Conservation (phyloP, 2,888 invertebrate genomes). For the Parthenolecanium corni region DNA sequence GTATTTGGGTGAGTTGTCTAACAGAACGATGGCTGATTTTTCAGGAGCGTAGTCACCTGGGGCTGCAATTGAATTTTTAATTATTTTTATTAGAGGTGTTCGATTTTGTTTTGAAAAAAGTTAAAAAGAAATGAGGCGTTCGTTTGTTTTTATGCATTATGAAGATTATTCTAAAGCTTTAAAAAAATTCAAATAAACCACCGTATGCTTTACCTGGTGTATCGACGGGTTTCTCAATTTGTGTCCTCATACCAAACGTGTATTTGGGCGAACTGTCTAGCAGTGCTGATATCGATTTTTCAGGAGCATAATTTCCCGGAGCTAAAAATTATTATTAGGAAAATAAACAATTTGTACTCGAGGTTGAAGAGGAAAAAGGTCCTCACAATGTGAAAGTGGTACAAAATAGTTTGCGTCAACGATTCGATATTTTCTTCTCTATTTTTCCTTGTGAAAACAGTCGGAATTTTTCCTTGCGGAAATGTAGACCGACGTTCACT, state of each 20-base stretch:
- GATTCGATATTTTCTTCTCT: no score
- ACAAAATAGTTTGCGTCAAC: no score
- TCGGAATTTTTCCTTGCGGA: no score
- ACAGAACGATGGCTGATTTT: constrained; percentile 38
- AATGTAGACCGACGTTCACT: no score
- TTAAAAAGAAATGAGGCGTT: neutral
- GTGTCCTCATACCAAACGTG: constrained; percentile 60
- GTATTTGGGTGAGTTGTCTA: constrained; percentile 33
- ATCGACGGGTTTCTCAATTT: constrained; percentile 48
- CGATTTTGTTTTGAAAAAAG: neutral
- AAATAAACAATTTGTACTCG: constrained; percentile 33
- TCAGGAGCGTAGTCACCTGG: constrained; percentile 54
- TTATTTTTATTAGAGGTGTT: neutral
- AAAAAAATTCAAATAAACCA: neutral
- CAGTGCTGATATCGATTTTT: constrained; percentile 52
- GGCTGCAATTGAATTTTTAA: constrained; percentile 36
- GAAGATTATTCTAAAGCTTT: neutral
- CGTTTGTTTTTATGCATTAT: neutral
- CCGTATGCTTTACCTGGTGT: constrained; percentile 47
- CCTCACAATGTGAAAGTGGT: no score
- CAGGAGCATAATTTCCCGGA: constrained; percentile 78
- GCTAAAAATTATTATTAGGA: constrained; percentile 40
- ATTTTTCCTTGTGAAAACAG: no score
- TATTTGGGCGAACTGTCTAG: constrained; percentile 54
- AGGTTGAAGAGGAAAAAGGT: no score